Percentiles rank a stretch among this genome's conserved stretches.
Evolutionary conservation across 2,888 invertebrate species (phyloP).

Genomic region (Volucella inflata): DNA sequence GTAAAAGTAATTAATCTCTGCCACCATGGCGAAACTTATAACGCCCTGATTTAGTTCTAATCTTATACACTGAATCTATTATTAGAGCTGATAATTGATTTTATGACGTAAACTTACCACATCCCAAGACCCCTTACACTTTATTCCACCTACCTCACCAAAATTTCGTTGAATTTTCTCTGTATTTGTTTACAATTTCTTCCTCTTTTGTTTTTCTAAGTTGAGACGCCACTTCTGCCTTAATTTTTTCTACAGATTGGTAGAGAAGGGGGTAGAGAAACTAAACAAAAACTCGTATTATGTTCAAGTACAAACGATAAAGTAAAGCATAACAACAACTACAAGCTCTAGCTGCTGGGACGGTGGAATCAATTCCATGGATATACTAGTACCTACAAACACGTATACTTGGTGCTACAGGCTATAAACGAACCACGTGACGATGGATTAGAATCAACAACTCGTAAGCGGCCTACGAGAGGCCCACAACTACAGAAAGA

Average conservation of each 20-base stretch:
- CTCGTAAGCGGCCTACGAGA: not conserved
- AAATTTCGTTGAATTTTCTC: slow-evolving; percentile 20
- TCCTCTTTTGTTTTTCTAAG: slow-evolving; percentile 32
- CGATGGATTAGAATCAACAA: slow-evolving; percentile 45
- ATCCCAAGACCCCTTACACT: not conserved
- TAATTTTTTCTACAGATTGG: not conserved
- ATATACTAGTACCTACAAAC: not conserved
- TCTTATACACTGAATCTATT: slow-evolving; percentile 21
- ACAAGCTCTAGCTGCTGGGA: not conserved
- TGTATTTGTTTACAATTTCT: slow-evolving; percentile 39
- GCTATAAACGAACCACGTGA: not conserved
- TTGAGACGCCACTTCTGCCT: slow-evolving; percentile 25
- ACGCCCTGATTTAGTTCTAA: slow-evolving; percentile 34
- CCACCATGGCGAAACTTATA: not conserved
- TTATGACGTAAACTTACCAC: slow-evolving; percentile 27
- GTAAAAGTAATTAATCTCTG: not conserved
- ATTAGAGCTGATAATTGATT: slow-evolving; percentile 35
- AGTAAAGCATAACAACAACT: not conserved
- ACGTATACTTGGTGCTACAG: not conserved
- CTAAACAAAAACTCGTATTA: slow-evolving; percentile 16
- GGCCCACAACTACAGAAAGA: slow-evolving; percentile 13
- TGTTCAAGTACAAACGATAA: slow-evolving; percentile 47
- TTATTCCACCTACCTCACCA: not conserved
- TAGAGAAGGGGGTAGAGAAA: not conserved
- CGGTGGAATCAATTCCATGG: slow-evolving; percentile 51